Conservation (phyloP, 2,888 invertebrate species). For the Bembecia ichneumoniformis region DNA sequence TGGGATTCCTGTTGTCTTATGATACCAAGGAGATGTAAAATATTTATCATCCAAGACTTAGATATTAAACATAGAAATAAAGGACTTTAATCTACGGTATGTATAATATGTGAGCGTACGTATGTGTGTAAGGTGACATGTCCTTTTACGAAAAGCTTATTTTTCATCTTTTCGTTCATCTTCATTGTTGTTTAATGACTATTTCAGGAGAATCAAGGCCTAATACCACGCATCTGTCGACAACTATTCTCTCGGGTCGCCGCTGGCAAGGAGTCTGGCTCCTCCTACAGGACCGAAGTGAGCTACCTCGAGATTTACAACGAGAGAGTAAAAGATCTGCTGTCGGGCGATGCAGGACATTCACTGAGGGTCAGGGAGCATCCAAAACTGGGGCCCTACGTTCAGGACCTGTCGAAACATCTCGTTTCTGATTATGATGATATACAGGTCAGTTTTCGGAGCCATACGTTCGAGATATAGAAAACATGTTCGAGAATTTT, state of each 20-base stretch:
- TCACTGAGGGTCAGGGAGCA: slow-evolving; percentile 85
- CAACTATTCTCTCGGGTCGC: slow-evolving; percentile 86
- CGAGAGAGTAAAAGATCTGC: slow-evolving; percentile 82
- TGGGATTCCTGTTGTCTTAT: too few relatives aligned
- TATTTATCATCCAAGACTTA: too few relatives aligned
- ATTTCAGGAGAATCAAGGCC: slow-evolving; percentile 80
- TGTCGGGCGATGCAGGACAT: slow-evolving; percentile 75
- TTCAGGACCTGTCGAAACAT: slow-evolving; percentile 88
- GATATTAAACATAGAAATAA: too few relatives aligned
- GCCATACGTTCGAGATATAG: too few relatives aligned
- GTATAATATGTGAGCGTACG: too few relatives aligned
- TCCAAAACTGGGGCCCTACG: slow-evolving; percentile 85
- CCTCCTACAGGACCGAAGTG: slow-evolving; percentile 88
- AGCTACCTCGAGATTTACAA: slow-evolving; percentile 91
- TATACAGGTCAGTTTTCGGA: slow-evolving; percentile 76
- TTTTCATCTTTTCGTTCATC: too few relatives aligned
- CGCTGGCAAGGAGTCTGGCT: slow-evolving; percentile 84
- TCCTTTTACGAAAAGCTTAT: too few relatives aligned
- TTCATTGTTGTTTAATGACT: too few relatives aligned
- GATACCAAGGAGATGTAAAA: too few relatives aligned
- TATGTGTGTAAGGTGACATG: too few relatives aligned
- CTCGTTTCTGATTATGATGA: slow-evolving; percentile 89
- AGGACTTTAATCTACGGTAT: too few relatives aligned
- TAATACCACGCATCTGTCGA: slow-evolving; percentile 89
- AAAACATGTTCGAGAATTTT: too few relatives aligned